Evolutionary conservation across 1,140 invertebrate genomes (phyloP).

Genomic region (Polyergus mexicanus): DNA sequence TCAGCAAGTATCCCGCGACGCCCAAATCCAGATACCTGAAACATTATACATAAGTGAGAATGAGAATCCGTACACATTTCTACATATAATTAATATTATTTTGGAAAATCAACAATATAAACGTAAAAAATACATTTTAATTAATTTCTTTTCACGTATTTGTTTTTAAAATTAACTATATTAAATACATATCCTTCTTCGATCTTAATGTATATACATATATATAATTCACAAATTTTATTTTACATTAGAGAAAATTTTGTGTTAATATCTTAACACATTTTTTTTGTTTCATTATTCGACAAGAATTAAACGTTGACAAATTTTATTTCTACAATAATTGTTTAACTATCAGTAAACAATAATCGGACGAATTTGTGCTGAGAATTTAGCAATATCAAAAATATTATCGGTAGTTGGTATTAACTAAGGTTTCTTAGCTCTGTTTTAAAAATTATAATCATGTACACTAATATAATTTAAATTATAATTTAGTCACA

Average conservation of each 20-base stretch:
- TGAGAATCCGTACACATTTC: neutral
- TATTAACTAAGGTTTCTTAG: neutral
- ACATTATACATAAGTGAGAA: slow-evolving; percentile 21
- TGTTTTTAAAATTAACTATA: neutral
- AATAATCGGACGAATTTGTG: neutral
- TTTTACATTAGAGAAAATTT: neutral
- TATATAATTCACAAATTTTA: slow-evolving; percentile 2
- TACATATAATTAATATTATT: neutral
- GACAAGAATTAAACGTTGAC: neutral
- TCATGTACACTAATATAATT: neutral
- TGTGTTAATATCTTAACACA: neutral
- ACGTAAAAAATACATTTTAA: neutral
- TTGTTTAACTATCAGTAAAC: neutral
- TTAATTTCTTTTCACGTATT: neutral
- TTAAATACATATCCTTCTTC: neutral
- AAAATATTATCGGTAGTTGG: neutral
- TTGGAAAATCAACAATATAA: neutral
- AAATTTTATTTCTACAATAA: neutral
- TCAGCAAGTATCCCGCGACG: slow-evolving; percentile 80
- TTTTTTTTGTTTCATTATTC: neutral
- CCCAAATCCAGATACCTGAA: slow-evolving; percentile 79
- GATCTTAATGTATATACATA: neutral
- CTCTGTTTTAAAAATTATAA: neutral
- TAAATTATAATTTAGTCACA: neutral
- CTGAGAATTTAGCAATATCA: neutral